A percentile compares a stretch with the other conserved stretches of the same genome.
Conservation (phyloP, 2,797 vertebrate species). For the Urophycis tenuis region DNA sequence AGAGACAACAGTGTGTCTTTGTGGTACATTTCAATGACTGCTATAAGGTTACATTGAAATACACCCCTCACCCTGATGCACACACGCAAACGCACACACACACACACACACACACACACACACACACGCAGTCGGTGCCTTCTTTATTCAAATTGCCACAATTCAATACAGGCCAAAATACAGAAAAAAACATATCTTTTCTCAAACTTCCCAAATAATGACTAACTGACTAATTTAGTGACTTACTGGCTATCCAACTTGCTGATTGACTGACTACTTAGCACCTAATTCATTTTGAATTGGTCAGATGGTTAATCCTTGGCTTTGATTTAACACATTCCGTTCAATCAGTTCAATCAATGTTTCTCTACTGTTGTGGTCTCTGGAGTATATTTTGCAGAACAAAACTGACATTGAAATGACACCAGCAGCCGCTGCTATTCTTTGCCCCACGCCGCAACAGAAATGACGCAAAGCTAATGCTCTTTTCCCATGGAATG, state of each 20-base stretch:
- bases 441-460: background rate
- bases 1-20: constrained; percentile 58
- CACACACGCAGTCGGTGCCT: background rate
- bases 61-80: constrained; percentile 17
- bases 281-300: background rate
- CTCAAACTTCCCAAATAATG: background rate
- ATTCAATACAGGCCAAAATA: background rate
- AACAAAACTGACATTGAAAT: background rate
- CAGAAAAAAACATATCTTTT: background rate
- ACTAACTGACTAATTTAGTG: background rate
- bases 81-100: constrained; percentile 13
- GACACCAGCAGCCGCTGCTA: background rate
- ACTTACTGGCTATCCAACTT: background rate
- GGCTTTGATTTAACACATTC: background rate
- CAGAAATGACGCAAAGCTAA: background rate
- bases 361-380: background rate
- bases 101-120: constrained; percentile 17
- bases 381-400: background rate
- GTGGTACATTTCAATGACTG: constrained; percentile 57
- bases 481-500: background rate
- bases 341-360: background rate
- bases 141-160: background rate
- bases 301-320: background rate
- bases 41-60: constrained; percentile 60
- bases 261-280: background rate